A percentile compares a stretch with the other conserved stretches of the same genome.
These are phyloP conservation scores for Pocota personata DNA, from an alignment of 2,888 invertebrate genomes.

Conservation along the genomic window DNA sequence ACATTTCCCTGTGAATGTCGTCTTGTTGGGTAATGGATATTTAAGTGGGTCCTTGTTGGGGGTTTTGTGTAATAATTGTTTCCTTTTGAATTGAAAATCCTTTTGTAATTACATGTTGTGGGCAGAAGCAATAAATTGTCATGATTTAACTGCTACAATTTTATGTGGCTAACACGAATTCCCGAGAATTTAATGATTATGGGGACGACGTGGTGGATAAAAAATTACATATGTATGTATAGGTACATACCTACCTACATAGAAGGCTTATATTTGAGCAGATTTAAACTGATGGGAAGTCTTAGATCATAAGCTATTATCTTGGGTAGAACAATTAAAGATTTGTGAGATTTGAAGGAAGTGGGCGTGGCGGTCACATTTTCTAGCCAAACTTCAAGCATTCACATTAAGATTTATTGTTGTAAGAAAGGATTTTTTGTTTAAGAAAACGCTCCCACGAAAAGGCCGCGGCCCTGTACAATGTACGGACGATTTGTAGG, in stretches of 20 bases:
- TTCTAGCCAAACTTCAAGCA: no score
- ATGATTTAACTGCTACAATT: conserved; percentile 66
- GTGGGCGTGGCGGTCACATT: no score
- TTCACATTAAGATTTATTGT: no score
- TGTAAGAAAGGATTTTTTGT: no score
- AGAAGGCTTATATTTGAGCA: neutral
- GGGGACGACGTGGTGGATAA: neutral
- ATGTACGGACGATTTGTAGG: no score
- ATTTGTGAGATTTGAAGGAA: no score
- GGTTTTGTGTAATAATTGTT: conserved; percentile 69
- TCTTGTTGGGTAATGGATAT: conserved; percentile 62
- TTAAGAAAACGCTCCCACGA: no score
- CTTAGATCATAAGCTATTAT: neutral
- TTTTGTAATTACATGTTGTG: conserved; percentile 71
- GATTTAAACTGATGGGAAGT: neutral
- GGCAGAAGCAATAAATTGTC: conserved; percentile 67
- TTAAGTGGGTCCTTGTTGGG: conserved; percentile 70
- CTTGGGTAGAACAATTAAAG: neutral
- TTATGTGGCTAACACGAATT: conserved; percentile 66
- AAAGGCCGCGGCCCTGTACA: no score
- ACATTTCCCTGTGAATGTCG: conserved; percentile 53
- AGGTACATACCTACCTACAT: neutral
- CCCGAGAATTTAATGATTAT: conserved; percentile 52
- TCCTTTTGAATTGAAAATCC: conserved; percentile 71
- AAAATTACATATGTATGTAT: neutral